Conservation (phyloP, 2,888 invertebrate genomes). For the Crepidodera aurea region DNA sequence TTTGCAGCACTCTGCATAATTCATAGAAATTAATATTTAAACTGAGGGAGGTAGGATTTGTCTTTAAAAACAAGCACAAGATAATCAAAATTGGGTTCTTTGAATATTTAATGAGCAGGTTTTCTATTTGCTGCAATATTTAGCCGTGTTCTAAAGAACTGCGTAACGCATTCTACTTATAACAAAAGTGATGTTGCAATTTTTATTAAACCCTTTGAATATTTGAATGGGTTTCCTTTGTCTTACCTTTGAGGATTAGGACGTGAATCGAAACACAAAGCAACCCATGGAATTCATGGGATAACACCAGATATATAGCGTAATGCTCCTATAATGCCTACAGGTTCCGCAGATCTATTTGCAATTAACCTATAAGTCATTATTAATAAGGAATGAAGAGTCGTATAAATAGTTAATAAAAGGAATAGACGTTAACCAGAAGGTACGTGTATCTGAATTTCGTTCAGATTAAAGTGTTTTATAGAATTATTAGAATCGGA, state of each 20-base stretch:
- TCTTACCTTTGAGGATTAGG: constrained; percentile 34
- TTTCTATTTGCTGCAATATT: no score
- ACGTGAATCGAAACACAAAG: constrained; percentile 27
- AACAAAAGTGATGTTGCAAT: constrained; percentile 22
- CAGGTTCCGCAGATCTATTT: constrained; percentile 13
- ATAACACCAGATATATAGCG: constrained; percentile 14
- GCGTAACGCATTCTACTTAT: constrained; percentile 12
- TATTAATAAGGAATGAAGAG: constrained; percentile 16
- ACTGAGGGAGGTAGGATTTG: no score
- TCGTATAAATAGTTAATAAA: not conserved
- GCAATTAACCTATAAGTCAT: constrained; percentile 10
- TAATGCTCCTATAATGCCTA: constrained; percentile 12
- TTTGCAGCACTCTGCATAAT: no score
- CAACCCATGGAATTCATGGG: constrained; percentile 21
- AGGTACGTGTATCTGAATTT: no score
- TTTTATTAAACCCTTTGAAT: constrained; percentile 28
- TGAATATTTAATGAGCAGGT: no score
- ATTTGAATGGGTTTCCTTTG: constrained; percentile 33
- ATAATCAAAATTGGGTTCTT: no score
- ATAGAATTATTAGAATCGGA: no score
- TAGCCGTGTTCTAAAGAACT: not conserved
- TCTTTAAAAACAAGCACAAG: no score
- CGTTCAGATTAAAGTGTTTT: no score
- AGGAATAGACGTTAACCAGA: not conserved
- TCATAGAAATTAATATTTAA: no score